Percentiles rank a stretch among this genome's conserved stretches.
phyloP scores from a whole-genome alignment of 53 echinoderm and acorn worm species.

The Pentamera pediparva region DNA sequence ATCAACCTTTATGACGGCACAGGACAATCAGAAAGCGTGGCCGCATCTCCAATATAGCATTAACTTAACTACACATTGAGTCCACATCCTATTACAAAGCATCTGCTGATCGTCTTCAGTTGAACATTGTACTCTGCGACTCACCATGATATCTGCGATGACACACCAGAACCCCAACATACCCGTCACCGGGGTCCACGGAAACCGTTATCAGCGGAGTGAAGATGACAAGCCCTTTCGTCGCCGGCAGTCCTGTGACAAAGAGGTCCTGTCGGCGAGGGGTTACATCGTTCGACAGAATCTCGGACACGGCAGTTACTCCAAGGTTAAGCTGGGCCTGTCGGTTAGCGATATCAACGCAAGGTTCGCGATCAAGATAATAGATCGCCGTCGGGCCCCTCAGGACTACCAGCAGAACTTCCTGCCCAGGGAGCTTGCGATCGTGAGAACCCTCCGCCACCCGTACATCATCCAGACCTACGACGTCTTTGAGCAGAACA shows the following conservation, averaged over 20 bases:
- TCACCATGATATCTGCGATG: slow-evolving; percentile 20
- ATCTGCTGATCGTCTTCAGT: too few relatives aligned
- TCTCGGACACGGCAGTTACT: slow-evolving; percentile 81
- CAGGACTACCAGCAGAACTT: slow-evolving; percentile 63
- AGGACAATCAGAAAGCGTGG: too few relatives aligned
- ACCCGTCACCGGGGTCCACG: not conserved
- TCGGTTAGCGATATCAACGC: slow-evolving; percentile 33
- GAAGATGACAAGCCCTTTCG: not conserved
- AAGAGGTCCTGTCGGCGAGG: slow-evolving; percentile 31
- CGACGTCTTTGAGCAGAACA: slow-evolving; percentile 65
- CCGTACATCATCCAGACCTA: slow-evolving; percentile 68
- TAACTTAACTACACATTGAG: too few relatives aligned
- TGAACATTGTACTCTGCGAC: too few relatives aligned
- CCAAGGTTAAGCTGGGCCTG: slow-evolving; percentile 64
- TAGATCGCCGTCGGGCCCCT: slow-evolving; percentile 72
- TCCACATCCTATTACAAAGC: too few relatives aligned
- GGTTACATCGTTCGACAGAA: slow-evolving; percentile 58
- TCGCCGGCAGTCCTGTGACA: not conserved
- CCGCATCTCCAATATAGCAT: too few relatives aligned
- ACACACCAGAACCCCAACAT: not conserved
- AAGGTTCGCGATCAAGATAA: slow-evolving; percentile 74
- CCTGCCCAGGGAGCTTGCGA: slow-evolving; percentile 69
- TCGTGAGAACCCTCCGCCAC: slow-evolving; percentile 52
- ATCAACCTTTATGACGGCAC: not conserved
- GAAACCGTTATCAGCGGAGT: not conserved